Percentiles rank a stretch among this genome's conserved stretches.
These are phyloP conservation scores for Calephelis nemesis DNA, from an alignment of 1,140 invertebrate species.

Conservation along the genomic window DNA sequence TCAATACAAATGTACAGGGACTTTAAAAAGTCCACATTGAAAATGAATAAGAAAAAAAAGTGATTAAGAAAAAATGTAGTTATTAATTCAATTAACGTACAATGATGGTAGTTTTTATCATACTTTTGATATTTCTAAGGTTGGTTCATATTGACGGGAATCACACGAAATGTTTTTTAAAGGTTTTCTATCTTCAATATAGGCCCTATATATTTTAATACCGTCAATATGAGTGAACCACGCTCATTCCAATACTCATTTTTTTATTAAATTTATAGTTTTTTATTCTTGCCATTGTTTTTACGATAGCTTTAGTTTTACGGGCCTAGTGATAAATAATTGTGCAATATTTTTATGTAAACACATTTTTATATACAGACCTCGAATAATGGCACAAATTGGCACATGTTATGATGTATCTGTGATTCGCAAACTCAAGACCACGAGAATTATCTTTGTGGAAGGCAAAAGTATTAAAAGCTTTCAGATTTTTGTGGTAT, in stretches of 20 bases:
- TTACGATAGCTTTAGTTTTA: conserved; percentile 25
- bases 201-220: conserved; percentile 1
- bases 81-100: conserved; percentile 1
- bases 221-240: background rate
- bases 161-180: background rate
- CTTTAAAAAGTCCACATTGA: background rate
- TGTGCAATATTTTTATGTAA: conserved; percentile 33
- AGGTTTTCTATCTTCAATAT: background rate
- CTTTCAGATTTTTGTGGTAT: too few species aligned
- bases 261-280: conserved; percentile 26
- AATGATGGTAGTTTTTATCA: background rate
- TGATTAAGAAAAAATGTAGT: background rate
- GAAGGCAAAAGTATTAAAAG: background rate
- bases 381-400: conserved; percentile 27
- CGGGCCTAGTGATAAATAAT: conserved; percentile 24
- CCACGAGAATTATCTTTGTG: background rate
- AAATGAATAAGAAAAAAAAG: background rate
- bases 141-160: background rate
- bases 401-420: conserved; percentile 19
- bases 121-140: background rate
- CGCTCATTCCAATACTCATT: conserved; percentile 33
- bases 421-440: background rate
- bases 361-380: conserved; percentile 21
- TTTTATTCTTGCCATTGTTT: conserved; percentile 36
- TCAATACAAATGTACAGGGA: conserved; percentile 12